Evolutionary conservation across 2,888 invertebrate species (phyloP), one percentile per base, ranked within the genome.

Genomic region (Aromia moschata): DNA sequence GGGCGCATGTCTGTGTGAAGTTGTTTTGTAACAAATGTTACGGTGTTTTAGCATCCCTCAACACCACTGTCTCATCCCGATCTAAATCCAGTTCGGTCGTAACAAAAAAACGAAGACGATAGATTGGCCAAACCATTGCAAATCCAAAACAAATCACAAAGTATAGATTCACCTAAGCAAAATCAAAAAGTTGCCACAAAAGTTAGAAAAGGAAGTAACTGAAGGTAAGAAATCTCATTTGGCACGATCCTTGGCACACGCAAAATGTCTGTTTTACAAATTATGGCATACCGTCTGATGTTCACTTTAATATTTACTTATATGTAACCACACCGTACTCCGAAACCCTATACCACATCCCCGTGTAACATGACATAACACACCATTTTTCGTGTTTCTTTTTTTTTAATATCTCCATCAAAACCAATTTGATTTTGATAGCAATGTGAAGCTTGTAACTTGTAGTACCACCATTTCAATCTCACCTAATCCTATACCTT

Each of bases 51-150:
- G 89, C 89, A 82, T 88, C 87, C 86, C 85, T 89, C 84, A 87
- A 87, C 84, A 88, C 89, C 83, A 86, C 86, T 84, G 86, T 85
- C 84, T 87, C 86, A 84, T 86, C 87, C 86, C 87, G 86, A 83
- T 84, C 84, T 82, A 86, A 86, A 85, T 84, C 84, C 85, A 86
- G 83, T 82, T 83, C 85, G 81, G 82, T 84, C 77, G 82, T 84
- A 79, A 81, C 82, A 82, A 81, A 81, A n/a, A 80, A 77, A 69
- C 65, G 80, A 81, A 77, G 81, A 80, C 68, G 78, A 80, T 69
- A 74, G 78, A 79, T 78, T 79, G 79, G 79, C 79, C 71, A 80
- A 79, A 79, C 69, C 77, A 62, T 69, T 70, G 67, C 70, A 70
- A 70, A 72, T 60, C 69, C 70, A 70, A 70, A 70, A 61, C 68